These are phyloP conservation scores for Epinotia nisella DNA, from an alignment of 2,888 invertebrate species.

Conservation along the genomic window DNA sequence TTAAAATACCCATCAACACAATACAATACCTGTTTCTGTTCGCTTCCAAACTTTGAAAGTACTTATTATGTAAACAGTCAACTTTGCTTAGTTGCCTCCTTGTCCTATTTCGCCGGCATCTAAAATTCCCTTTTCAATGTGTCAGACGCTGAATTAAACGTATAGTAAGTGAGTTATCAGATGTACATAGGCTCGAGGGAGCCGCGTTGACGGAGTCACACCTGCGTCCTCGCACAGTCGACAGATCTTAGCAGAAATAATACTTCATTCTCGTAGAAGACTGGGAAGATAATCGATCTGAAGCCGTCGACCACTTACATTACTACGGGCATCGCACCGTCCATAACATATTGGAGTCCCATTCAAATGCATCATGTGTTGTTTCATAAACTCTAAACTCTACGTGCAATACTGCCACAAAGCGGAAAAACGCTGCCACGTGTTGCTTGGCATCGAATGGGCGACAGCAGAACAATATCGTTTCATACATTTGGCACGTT, in stretches of 20 bases:
- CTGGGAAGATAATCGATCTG: too few species aligned
- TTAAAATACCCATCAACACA: not conserved
- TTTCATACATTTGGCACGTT: too few species aligned
- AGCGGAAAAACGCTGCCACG: too few species aligned
- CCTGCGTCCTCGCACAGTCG: slow-evolving; percentile 22
- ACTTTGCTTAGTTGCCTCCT: slow-evolving; percentile 18
- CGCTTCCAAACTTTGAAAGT: not conserved
- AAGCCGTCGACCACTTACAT: too few species aligned
- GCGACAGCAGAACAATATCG: too few species aligned
- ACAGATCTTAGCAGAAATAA: not conserved
- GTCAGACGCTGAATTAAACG: slow-evolving; percentile 38
- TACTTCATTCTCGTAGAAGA: not conserved
- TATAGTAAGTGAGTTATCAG: slow-evolving; percentile 43
- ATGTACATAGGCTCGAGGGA: slow-evolving; percentile 33
- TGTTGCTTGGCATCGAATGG: too few species aligned
- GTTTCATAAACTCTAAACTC: too few species aligned
- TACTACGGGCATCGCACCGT: too few species aligned
- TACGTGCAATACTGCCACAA: too few species aligned
- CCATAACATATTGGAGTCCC: too few species aligned
- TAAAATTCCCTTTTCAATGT: slow-evolving; percentile 38
- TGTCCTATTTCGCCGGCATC: slow-evolving; percentile 18
- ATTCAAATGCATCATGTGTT: too few species aligned
- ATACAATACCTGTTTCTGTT: not conserved
- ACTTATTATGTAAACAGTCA: not conserved
- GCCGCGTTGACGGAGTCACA: slow-evolving; percentile 36